phyloP scores from a whole-genome alignment of 2,797 vertebrate genomes.

The Aythya fuligula region DNA sequence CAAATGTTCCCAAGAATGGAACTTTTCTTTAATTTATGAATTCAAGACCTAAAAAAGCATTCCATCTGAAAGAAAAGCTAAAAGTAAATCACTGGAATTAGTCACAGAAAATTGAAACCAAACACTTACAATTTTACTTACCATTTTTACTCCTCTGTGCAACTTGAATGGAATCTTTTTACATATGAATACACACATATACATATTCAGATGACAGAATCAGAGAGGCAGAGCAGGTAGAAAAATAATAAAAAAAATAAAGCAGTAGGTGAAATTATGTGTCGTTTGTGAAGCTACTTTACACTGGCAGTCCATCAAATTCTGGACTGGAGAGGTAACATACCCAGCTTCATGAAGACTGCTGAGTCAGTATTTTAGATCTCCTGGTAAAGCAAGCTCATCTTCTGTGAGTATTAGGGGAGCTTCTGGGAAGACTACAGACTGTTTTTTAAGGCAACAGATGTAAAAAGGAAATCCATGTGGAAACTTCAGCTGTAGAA shows the following conservation, averaged over 20 bases:
- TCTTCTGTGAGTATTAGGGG: background rate
- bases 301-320: background rate
- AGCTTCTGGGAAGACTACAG: background rate
- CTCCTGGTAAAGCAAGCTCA: background rate
- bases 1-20: background rate
- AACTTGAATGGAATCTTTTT: background rate
- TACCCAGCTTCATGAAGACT: background rate
- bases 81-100: background rate
- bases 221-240: background rate
- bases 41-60: background rate
- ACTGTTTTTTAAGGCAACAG: background rate
- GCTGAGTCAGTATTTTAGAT: background rate
- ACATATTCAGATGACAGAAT: background rate
- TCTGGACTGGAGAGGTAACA: background rate
- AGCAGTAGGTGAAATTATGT: background rate
- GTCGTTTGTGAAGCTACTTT: background rate
- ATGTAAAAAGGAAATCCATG: background rate
- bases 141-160: background rate
- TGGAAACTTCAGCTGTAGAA: slow-evolving; percentile 4
- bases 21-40: slow-evolving; percentile 20
- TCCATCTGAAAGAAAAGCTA: background rate
- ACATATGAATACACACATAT: fast-evolving
- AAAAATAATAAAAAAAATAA: background rate
- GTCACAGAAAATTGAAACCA: background rate
- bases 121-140: background rate